Base-by-base conservation (phyloP, 2,888 invertebrate species). In the Scelioninae gen. 1 region DNA sequence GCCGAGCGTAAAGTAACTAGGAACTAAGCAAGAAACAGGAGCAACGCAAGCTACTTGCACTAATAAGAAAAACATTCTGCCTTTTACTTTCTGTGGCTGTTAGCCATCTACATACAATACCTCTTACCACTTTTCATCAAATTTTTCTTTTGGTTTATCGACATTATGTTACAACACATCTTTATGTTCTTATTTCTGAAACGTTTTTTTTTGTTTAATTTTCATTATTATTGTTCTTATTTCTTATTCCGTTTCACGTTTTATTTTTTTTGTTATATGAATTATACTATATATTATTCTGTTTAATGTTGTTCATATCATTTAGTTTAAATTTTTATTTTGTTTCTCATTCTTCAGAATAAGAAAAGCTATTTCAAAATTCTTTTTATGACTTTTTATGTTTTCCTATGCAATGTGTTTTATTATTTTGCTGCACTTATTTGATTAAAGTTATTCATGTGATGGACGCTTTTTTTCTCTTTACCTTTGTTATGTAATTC, bases 121-220 rank as follows among this genome's bases (percentile, higher is more conserved):
- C 56, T 65, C 56, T 55, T 23, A 32, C 43, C 45, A 40, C 34
- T 58, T 60, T 60, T 66, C 53, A 69, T 71, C 43, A 66, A 58
- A 38, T 78, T 65, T 53, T 79, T 49, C 23, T 7, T 5, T 8
- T 32, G 32, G 8, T 13, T 69, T 77, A 38, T 81, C 16, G 53
- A 34, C 34, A 3, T 40, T 16, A 5, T 3, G 16, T 51, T 31
- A 55, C 62, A 15, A 31, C n/a, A 23, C 45, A 60, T 60, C 38
- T 15, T 63, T 0, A 34, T 66, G 34, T 38, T 75, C 82, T 55
- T 86, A 86, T 47, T 79, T 40, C 10, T 65, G 15, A 77, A 10
- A 40, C 40, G 74, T 69, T 34, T 34, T 34, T 7, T 34, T 34
- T 79, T 76, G 53, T 75, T 71, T 53, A 80, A 66, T 7, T n/a